phyloP scores from a whole-genome alignment of 2,797 vertebrate genomes.

The Chaetophractus vellerosus region DNA sequence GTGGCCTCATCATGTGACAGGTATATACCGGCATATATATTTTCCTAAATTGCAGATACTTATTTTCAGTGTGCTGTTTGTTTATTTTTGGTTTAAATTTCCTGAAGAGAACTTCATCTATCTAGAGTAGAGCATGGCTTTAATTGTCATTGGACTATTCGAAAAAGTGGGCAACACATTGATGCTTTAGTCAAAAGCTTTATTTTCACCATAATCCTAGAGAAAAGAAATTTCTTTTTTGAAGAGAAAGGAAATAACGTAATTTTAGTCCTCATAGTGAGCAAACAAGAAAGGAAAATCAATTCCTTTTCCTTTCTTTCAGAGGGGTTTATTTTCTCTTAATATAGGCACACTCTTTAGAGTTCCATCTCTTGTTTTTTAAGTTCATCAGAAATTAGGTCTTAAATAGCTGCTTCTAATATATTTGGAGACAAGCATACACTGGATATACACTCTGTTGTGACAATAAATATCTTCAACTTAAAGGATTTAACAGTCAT shows the following conservation, averaged over 20 bases:
- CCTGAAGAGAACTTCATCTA: not conserved
- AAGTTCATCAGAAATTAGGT: not conserved
- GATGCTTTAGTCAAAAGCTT: slow-evolving; percentile 47
- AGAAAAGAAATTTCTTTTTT: slow-evolving; percentile 72
- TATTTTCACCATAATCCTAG: slow-evolving; percentile 26
- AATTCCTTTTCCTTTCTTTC: slow-evolving; percentile 71
- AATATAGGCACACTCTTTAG: not conserved
- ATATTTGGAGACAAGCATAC: not conserved
- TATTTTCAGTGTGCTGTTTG: not conserved
- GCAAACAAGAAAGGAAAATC: slow-evolving; percentile 76
- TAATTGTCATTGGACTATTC: not conserved
- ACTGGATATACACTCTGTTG: not conserved
- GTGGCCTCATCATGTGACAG: not conserved
- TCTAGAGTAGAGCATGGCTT: not conserved
- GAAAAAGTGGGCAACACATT: slow-evolving; percentile 14
- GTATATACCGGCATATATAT: not conserved
- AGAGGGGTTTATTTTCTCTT: slow-evolving; percentile 32
- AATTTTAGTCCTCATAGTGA: slow-evolving; percentile 14
- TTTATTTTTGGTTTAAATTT: slow-evolving; percentile 44
- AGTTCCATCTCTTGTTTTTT: not conserved
- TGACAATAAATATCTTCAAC: slow-evolving; percentile 37
- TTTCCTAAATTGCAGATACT: not conserved
- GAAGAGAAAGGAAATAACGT: slow-evolving; percentile 74
- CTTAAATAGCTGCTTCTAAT: slow-evolving; percentile 38
- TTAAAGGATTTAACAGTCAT: not conserved